Evolutionary conservation across 2,797 vertebrate genomes (phyloP), one percentile per base, ranked within the genome.

Genomic region (Denticeps clupeoides): DNA sequence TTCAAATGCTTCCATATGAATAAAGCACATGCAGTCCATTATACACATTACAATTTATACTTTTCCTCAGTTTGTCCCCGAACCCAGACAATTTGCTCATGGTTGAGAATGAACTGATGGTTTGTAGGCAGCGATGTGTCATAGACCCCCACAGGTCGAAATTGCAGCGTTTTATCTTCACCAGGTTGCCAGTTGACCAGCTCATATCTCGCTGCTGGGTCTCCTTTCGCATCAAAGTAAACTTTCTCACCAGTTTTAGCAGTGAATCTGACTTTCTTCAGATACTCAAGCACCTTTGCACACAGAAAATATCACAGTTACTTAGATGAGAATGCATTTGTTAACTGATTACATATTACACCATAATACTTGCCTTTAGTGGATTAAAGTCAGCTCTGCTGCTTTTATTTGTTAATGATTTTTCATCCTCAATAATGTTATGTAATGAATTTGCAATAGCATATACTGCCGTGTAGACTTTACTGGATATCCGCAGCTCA

Each of bases 381-480:
- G 51, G 54, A 29, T n/a, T 47, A 12, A 24, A 25, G 4, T 8
- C 1, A 5, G 13, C 24, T 41, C 4, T 4, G 18, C 27, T 6
- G 27, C 33, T 56, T 25, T 16, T 29, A 7, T 50, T 45, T 7
- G 2, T n/a, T n/a, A n/a, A 45, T 9, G 11, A 18, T 19, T 3
- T 41, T 1, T 42, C 12, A 5, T 35, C 7, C 13, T 27, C 31
- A 2, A 71, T 29, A 12, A 59, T 54, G 29, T 47, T 53, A 9
- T 67, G 64, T 2, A 64, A 32, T 45, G 57, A 31, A 33, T 64
- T 42, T 11, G 62, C 62, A 25, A 57, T 25, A 15, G 62, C 57
- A 45, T 60, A 57, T n/a, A 57, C 62, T 12, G 62, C 56, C 38
- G 49, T 50, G 23, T 63, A 59, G 18, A 62, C 54, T 46, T 53